phyloP scores from a whole-genome alignment of 2,888 invertebrate genomes.

The Eulithis testata region DNA sequence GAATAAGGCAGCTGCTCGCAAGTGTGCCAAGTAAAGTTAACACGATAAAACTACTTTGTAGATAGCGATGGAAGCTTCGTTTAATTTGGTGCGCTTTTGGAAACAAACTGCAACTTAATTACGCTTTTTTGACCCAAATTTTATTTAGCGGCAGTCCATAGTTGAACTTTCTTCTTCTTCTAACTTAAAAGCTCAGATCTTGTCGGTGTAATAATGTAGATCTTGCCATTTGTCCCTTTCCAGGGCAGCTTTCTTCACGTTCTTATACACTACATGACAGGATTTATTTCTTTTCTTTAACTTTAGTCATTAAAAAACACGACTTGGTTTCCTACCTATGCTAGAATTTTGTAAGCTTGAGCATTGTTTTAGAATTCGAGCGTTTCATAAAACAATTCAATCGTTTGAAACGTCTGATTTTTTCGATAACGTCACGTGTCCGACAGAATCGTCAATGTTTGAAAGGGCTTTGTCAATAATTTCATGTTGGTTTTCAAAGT shows the following conservation, averaged over 20 bases:
- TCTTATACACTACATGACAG: no score
- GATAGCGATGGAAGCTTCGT: not conserved
- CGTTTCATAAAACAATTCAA: conserved; percentile 17
- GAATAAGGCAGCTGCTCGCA: not conserved
- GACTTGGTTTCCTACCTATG: no score
- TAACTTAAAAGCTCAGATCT: no score
- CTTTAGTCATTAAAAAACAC: no score
- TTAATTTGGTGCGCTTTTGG: not conserved
- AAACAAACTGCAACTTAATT: not conserved
- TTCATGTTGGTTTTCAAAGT: conserved; percentile 8
- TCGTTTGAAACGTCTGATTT: conserved; percentile 2
- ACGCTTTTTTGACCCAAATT: not conserved
- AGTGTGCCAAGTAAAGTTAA: conserved; percentile 2
- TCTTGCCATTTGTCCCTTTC: no score
- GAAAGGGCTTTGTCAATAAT: conserved; percentile 8
- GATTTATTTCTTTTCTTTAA: no score
- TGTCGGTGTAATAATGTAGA: no score
- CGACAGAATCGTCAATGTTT: not conserved
- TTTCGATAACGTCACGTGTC: conserved; percentile 17
- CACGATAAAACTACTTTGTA: conserved; percentile 1
- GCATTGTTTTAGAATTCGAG: no score
- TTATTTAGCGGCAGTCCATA: no score
- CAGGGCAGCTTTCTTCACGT: no score
- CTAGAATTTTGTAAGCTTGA: no score
- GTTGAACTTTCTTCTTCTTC: no score